These are phyloP conservation scores for Cyprinodon diabolis DNA, from an alignment of 2,797 vertebrate species.

Conservation along the genomic window DNA sequence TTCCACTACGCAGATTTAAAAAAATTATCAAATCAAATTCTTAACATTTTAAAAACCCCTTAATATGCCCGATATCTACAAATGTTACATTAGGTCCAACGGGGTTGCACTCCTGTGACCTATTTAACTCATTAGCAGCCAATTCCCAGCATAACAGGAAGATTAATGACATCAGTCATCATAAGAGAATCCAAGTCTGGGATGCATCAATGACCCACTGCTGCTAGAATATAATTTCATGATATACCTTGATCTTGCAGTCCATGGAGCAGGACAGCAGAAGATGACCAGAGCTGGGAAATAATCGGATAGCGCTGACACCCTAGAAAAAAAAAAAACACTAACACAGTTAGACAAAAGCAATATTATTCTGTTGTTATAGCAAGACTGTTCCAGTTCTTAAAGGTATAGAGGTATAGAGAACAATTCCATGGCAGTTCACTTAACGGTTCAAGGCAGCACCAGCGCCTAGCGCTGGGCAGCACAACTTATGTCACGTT, in stretches of 20 bases:
- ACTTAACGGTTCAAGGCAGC: too few species aligned
- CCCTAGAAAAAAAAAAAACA: slow-evolving; percentile 79
- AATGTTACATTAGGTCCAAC: background rate
- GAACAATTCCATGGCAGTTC: too few species aligned
- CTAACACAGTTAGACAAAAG: background rate
- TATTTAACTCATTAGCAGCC: background rate
- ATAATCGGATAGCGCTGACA: slow-evolving; percentile 95
- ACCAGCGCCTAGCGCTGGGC: too few species aligned
- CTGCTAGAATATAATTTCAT: background rate
- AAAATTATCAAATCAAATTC: background rate
- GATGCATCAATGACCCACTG: background rate
- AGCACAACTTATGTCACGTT: too few species aligned
- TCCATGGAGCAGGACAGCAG: slow-evolving; percentile 97
- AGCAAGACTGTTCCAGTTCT: too few species aligned
- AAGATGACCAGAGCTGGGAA: slow-evolving; percentile 92
- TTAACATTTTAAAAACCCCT: background rate
- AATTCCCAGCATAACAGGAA: background rate
- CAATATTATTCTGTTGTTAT: background rate
- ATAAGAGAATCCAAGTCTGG: background rate
- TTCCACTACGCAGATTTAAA: background rate
- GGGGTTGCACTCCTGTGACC: background rate
- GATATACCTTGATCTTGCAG: slow-evolving; percentile 95
- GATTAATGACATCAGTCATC: background rate
- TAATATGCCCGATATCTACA: background rate
- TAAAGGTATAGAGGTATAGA: too few species aligned